Percentiles rank a stretch among this genome's conserved stretches.
phyloP scores from a whole-genome alignment of 2,797 vertebrate genomes.

The Melanotaenia nigrans region DNA sequence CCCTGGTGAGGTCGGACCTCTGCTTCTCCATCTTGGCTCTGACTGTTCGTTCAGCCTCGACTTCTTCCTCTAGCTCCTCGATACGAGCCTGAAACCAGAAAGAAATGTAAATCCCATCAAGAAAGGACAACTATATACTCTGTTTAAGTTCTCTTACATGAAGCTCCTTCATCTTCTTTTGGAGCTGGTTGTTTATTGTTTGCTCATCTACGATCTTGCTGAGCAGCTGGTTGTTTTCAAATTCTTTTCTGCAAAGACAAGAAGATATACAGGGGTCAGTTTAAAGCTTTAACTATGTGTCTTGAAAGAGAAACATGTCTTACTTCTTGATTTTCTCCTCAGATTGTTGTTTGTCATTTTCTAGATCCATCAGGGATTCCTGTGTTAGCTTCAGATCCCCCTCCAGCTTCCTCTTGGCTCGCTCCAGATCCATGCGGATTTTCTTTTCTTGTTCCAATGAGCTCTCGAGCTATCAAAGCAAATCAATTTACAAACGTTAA shows the following conservation, averaged over 20 bases:
- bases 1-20: conserved; percentile 79
- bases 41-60: conserved; percentile 81
- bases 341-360: too few relatives aligned
- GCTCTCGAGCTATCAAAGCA: not conserved
- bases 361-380: too few relatives aligned
- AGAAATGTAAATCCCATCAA: not conserved
- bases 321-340: too few relatives aligned
- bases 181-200: conserved; percentile 67
- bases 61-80: conserved; percentile 89
- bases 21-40: conserved; percentile 87
- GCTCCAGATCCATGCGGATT: too few relatives aligned
- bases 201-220: conserved; percentile 86
- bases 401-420: too few relatives aligned
- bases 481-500: conserved; percentile 6
- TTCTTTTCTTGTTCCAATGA: too few relatives aligned
- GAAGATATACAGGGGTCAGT: not conserved
- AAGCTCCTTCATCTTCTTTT: conserved; percentile 83
- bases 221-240: conserved; percentile 85
- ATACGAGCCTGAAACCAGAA: conserved; percentile 79
- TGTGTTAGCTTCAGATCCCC: too few relatives aligned
- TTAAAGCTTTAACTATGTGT: not conserved
- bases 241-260: conserved; percentile 83
- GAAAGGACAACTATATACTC: too few relatives aligned
- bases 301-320: too few relatives aligned
- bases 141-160: conserved; percentile 69